Evolutionary conservation across 2,888 invertebrate species (phyloP), one percentile per base, ranked within the genome.

Genomic region (Clistopyga incitator): DNA sequence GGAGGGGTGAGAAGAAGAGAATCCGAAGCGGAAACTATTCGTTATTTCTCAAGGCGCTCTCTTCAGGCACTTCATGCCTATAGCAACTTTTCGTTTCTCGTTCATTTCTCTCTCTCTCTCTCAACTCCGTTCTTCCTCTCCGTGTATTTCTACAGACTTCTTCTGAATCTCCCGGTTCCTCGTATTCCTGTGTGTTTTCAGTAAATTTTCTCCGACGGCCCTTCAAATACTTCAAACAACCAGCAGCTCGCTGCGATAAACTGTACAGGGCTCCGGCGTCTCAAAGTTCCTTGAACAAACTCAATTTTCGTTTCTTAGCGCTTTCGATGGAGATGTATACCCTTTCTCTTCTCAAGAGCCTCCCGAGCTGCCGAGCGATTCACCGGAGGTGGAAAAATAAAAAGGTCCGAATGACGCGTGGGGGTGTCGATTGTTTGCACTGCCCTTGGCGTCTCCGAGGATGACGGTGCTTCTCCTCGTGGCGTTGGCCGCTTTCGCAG

Each of bases 161-260:
- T 23, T 42, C 52, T 34, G 47, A n/a, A 65, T 72, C 56, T 25
- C 67, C 61, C 54, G 20, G 15, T 38, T 47, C 20, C 67, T 50
- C 52, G 23, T 64, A 61, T 70, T 61, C 64, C 75, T 52, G 71
- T 76, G 81, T 81, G 77, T 81, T 77, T 81, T 77, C 38, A 81
- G 71, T 71, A 54, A 81, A 81, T 76, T 81, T 81, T 65, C 64
- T 50, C 23, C 70, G 64, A 29, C 45, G 56, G 47, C 65, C 65
- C 76, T 65, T 77, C 67, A 56, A 59, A 56, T 72, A 78, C 78
- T 72, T 78, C 78, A 72, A 78, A 78, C 61, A 56, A 78, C 52
- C 29, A 64, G 70, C 68, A 56, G 38, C 20, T 20, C 18, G 34
- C 71, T 45, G 56, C 54, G 54, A 71, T 54, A 71, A 78, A 78